phyloP scores from a whole-genome alignment of 2,113 vertebrate genomes.

The Carlito syrichta region DNA sequence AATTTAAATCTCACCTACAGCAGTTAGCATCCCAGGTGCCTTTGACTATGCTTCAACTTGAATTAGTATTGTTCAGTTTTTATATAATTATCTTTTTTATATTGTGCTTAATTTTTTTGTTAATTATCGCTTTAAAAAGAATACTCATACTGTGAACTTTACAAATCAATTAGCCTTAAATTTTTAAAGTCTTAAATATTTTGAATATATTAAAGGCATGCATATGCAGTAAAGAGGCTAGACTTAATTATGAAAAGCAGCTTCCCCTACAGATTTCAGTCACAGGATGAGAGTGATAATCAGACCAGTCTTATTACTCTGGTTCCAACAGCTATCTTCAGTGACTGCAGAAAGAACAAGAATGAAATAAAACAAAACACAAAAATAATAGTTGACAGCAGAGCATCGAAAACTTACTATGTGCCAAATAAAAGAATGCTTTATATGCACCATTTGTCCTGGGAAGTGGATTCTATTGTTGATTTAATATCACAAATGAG shows the following conservation, averaged over 20 bases:
- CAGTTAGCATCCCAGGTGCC: neutral
- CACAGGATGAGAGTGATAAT: neutral
- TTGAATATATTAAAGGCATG: neutral
- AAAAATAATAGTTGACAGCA: neutral
- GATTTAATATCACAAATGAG: neutral
- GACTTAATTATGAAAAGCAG: neutral
- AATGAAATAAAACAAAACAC: neutral
- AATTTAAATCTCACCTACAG: neutral
- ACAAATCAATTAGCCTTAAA: neutral
- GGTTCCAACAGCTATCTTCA: neutral
- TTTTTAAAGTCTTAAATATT: neutral
- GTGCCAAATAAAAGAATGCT: neutral
- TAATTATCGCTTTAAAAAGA: neutral
- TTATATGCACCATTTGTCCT: neutral
- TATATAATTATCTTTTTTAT: neutral
- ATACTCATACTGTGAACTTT: neutral
- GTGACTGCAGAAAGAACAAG: neutral
- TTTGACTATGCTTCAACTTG: neutral
- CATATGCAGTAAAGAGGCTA: neutral
- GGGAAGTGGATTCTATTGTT: neutral
- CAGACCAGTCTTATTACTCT: neutral
- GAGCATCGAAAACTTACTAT: neutral
- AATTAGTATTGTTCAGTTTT: neutral
- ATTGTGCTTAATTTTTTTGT: neutral
- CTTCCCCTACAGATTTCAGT: neutral